Base-by-base conservation (phyloP, 1,140 invertebrate genomes). In the Drosophila grimshawi region DNA sequence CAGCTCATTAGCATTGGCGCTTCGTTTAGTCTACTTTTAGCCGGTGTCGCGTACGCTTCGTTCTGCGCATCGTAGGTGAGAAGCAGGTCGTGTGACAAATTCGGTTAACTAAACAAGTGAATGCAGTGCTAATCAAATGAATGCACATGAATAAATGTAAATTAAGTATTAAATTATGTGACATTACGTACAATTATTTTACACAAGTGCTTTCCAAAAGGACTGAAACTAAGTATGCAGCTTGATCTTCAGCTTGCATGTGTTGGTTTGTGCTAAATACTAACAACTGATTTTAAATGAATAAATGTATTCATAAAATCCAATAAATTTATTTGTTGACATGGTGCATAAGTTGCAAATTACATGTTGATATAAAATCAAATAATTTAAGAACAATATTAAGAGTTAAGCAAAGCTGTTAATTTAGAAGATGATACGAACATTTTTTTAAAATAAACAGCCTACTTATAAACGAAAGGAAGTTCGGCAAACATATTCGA, bases 11-110 rank as follows among this genome's bases (percentile, higher is more conserved):
- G 29, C 48, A 49, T 65, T 60, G 72, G 19, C 35, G 19, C 33
- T 65, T 74, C 77, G 65, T 68, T 85, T 72, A 91, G 88, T 90
- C 73, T 85, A 53, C 78, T 79, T 81, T 81, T 75, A 81, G 78
- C 88, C 88, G 88, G 88, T 88, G 78, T 56, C 57, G 70, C 67
- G 82, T 63, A 66, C 48, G 56, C 80, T 77, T 60, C 77, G 69
- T 45, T 27, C 62, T n/a, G 63, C 79, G 86, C 78, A 69, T 30
- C 35, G 49, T 11, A 57, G 59, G 60, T 64, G 53, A 32, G 11
- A 29, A n/a, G 30, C 2, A 53, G 33, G 30, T 39, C 19, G 35
- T 60, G 37, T 52, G 55, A 32, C 32, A 61, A 30, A 49, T 27
- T 35, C 11, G 52, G 53, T 60, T 51, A 37, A 43, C 19, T 48